Conservation (phyloP, 1,140 invertebrate genomes). For the Plectrocnemia conspersa region DNA sequence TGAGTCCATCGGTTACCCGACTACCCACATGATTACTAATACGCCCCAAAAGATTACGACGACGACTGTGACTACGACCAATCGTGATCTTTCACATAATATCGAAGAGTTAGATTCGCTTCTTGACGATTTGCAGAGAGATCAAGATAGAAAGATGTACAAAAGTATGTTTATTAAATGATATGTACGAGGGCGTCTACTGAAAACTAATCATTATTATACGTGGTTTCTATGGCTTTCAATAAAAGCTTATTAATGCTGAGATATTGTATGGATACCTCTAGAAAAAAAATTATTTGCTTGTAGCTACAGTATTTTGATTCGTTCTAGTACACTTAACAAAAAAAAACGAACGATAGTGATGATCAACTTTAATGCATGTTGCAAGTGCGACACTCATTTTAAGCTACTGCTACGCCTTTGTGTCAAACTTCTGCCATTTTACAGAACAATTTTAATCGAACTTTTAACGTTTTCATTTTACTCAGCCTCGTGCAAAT, state of each 20-base stretch:
- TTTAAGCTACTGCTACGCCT: no score
- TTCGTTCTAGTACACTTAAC: no score
- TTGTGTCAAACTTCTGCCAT: no score
- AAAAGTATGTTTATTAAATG: conserved; percentile 41
- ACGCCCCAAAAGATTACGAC: conserved; percentile 31
- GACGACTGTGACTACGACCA: conserved; percentile 40
- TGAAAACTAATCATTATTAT: not conserved
- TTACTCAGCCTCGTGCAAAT: no score
- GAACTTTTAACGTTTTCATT: no score
- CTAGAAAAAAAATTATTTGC: no score
- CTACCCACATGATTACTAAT: not conserved
- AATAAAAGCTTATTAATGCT: not conserved
- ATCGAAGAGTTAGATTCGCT: conserved; percentile 50
- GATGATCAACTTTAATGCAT: no score
- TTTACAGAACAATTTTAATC: no score
- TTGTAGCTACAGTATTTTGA: no score
- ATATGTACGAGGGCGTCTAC: not conserved
- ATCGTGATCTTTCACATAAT: conserved; percentile 45
- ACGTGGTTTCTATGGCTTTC: not conserved
- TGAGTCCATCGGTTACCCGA: conserved; percentile 37
- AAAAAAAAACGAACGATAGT: no score
- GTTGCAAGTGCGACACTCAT: no score
- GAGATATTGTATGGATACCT: not conserved
- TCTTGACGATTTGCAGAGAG: conserved; percentile 49
- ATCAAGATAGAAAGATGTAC: conserved; percentile 49